Conservation (phyloP, 2,888 invertebrate genomes). For the Cylindroiulus punctatus region DNA sequence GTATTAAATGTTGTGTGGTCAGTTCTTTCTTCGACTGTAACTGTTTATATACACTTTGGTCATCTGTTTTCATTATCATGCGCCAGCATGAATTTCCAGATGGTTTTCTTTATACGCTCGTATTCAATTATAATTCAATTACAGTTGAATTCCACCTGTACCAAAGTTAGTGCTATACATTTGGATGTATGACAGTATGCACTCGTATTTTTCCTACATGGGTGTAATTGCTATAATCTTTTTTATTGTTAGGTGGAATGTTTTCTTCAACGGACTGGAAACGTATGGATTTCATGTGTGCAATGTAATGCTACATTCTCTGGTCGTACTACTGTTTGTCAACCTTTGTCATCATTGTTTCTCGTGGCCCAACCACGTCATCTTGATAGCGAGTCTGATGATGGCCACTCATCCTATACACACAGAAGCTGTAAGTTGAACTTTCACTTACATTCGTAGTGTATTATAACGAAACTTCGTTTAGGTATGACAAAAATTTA, state of each 20-base stretch:
- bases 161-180: too few relatives aligned
- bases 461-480: too few relatives aligned
- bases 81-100: not conserved
- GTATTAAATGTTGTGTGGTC: not conserved
- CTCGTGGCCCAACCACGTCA: constrained; percentile 75
- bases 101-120: too few relatives aligned
- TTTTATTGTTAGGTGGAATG: constrained; percentile 76
- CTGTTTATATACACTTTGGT: not conserved
- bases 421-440: constrained; percentile 83
- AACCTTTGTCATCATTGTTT: constrained; percentile 63
- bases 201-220: too few relatives aligned
- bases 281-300: constrained; percentile 83
- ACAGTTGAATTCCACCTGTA: too few relatives aligned
- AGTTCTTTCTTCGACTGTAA: not conserved
- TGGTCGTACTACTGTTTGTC: constrained; percentile 72
- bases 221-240: not conserved
- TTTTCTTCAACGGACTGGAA: constrained; percentile 76
- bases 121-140: too few relatives aligned
- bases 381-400: constrained; percentile 74
- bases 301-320: constrained; percentile 80
- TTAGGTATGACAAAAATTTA: not conserved
- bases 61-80: not conserved
- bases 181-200: too few relatives aligned
- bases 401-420: constrained; percentile 90
- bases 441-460: not conserved